phyloP scores from a whole-genome alignment of 2,888 invertebrate species.

The Dinocampus coccinellae region DNA sequence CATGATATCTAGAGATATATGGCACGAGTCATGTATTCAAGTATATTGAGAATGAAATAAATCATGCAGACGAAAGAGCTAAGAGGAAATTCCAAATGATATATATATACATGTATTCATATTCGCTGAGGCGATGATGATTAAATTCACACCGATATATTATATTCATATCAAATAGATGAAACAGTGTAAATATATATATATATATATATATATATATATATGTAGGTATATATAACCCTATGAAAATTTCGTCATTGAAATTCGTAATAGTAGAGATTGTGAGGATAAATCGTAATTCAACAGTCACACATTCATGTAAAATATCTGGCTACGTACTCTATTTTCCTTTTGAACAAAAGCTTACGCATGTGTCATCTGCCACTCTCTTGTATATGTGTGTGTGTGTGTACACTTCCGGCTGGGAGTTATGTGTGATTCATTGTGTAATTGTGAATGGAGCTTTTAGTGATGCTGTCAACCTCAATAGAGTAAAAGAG shows the following conservation, averaged over 20 bases:
- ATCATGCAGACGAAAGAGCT: neutral
- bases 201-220: neutral
- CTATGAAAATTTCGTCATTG: neutral
- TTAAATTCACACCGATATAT: neutral
- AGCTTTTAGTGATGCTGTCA: neutral
- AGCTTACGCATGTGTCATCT: neutral
- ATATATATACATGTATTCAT: neutral
- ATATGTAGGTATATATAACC: neutral
- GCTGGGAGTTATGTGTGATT: neutral
- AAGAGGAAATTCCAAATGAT: neutral
- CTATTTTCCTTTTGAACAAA: neutral
- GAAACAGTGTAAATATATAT: too few relatives aligned
- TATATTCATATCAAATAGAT: neutral
- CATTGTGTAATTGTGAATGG: constrained; percentile 5
- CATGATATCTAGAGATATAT: neutral
- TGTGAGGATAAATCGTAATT: neutral
- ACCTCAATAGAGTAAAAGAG: too few relatives aligned
- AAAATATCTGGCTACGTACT: neutral
- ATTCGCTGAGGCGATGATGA: neutral
- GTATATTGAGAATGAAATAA: neutral
- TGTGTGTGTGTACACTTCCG: neutral
- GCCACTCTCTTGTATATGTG: neutral
- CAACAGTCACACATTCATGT: neutral
- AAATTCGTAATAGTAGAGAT: neutral
- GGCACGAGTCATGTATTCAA: neutral